Evolutionary conservation across 2,888 invertebrate species (phyloP).

Genomic region (Diarsia mendica): DNA sequence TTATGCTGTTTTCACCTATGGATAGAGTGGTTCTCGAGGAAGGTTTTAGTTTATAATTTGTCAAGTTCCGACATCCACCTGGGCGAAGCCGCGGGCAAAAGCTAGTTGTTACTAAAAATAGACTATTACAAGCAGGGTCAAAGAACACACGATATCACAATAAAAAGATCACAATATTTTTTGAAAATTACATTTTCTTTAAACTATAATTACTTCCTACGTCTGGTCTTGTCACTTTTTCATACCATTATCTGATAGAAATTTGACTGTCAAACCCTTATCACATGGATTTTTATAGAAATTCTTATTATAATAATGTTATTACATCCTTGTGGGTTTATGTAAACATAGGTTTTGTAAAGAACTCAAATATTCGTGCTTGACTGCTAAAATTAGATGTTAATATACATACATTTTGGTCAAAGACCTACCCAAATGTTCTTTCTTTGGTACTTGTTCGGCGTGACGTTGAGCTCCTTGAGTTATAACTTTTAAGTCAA

Average conservation of each 20-base stretch:
- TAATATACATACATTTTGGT: background rate
- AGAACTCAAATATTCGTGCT: slow-evolving; percentile 35
- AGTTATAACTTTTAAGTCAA: no score
- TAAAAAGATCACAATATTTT: slow-evolving; percentile 12
- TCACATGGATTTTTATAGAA: slow-evolving; percentile 71
- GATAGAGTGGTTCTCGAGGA: no score
- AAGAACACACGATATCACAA: background rate
- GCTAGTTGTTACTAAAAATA: background rate
- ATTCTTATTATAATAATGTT: slow-evolving; percentile 66
- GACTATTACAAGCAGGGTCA: background rate
- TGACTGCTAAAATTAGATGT: slow-evolving; percentile 20
- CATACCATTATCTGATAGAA: slow-evolving; percentile 68
- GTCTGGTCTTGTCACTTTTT: slow-evolving; percentile 71
- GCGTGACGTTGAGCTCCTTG: no score
- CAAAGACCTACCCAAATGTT: background rate
- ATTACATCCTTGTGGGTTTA: slow-evolving; percentile 50
- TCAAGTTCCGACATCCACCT: no score
- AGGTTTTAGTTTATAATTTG: no score
- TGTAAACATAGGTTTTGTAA: slow-evolving; percentile 49
- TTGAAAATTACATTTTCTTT: slow-evolving; percentile 38
- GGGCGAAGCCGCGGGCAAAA: no score
- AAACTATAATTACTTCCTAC: slow-evolving; percentile 57
- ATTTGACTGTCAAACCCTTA: slow-evolving; percentile 79
- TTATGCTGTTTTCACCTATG: no score
- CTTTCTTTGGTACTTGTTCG: no score